These are phyloP conservation scores for Diplosoma virens DNA, from an alignment of 23 tunicate species.

Conservation along the genomic window DNA sequence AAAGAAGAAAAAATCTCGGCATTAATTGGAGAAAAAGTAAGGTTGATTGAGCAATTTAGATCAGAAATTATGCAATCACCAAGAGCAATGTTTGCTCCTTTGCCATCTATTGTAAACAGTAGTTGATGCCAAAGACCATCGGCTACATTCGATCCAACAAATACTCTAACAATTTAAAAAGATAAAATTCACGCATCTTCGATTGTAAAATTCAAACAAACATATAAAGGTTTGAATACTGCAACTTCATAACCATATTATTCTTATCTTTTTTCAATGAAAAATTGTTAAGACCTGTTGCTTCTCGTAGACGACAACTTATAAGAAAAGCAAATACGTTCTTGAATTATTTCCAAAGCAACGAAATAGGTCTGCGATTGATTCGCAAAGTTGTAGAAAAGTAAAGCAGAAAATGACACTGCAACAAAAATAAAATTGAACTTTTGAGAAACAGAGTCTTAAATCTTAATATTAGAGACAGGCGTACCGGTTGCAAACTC, in stretches of 20 bases:
- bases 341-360: slow-evolving; percentile 56
- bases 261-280: no score
- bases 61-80: slow-evolving; percentile 6
- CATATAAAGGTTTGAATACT: not conserved
- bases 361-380: slow-evolving; percentile 12
- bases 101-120: not conserved
- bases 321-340: slow-evolving; percentile 44
- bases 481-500: slow-evolving; percentile 78
- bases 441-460: not conserved
- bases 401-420: slow-evolving; percentile 50
- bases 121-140: slow-evolving; percentile 58
- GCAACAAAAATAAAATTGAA: slow-evolving; percentile 5
- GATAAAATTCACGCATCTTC: no score
- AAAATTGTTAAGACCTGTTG: no score
- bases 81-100: not conserved
- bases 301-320: not conserved
- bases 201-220: no score
- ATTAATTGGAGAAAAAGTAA: not conserved
- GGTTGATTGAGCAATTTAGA: not conserved
- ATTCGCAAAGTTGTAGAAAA: slow-evolving; percentile 56
- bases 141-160: slow-evolving; percentile 11
- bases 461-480: not conserved
- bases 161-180: slow-evolving; percentile 2
- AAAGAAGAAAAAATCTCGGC: not conserved
- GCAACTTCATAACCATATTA: no score